Base-by-base conservation (phyloP, 2,888 invertebrate genomes). In the Caenorhabditis sp. region DNA sequence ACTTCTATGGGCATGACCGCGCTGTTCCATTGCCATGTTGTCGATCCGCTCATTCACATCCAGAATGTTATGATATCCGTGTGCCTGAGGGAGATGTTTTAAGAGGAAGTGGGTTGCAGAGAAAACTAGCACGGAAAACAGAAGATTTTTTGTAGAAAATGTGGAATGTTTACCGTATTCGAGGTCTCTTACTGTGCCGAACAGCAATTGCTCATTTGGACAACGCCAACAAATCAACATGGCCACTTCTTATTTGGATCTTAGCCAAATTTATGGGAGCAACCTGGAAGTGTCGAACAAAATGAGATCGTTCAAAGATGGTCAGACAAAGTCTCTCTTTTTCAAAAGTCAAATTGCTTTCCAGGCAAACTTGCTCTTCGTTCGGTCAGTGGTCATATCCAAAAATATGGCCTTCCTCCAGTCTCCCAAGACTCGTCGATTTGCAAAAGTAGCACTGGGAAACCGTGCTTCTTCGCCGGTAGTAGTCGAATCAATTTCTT, bases 191-290 rank as follows among this genome's bases (percentile, higher is more conserved):
- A 77, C 80, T 0, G 79, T 84, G 5, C 83, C 84, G 0, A 74
- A 83, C 17, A 80, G 78, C 57, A 81, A 83, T 57, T 86, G 86
- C 60, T 72, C 79, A n/a, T 74, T 86, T 19, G 88, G 88, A 3
- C 88, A 88, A 58, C 84, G 96, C 71, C 95, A 95, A 84, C 95
- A 95, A 90, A 92, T 94, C 26, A 96, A 96, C 88, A 94, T 95
- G 69, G 95, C 95, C 87, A 94, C 95, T 0, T 94, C 94, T 0
- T 96, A 92, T 89, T 90, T 96, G 67, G 88, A 88, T 77, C 84
- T 77, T 4, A 95, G 95, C 0, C 93, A 93, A 76, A 90, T 96
- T 23, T 96, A 96, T 86, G 96, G 96, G 0, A 94, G 94, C 87
- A 93, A 94, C 84, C 91, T 91, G 0, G 95, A 95, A 87, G 91